Base-by-base conservation (phyloP, 2,797 vertebrate genomes). In the Huso huso region DNA sequence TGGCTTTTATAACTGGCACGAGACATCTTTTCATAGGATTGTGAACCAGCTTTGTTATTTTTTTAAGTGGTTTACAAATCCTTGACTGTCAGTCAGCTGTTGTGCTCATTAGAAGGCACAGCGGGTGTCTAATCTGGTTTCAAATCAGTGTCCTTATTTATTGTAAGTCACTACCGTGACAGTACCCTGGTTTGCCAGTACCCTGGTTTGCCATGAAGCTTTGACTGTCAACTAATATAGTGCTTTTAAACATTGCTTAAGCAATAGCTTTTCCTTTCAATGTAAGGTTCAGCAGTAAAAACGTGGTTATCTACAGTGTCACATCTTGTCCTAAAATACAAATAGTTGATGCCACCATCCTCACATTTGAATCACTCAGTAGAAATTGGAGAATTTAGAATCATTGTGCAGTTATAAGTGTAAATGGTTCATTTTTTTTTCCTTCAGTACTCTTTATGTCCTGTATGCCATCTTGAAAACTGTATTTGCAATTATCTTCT, bases 51-150 rank as follows among this genome's bases (percentile, higher is more conserved):
- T 18, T 18, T 18, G 15, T 18, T 18, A 18, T 18, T 18, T 37
- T 37, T 37, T 37, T 37, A 18, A 18, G 23, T 4, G 23, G 23
- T 37, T 37, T 37, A 37, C 23, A 37, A 37, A 37, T 37, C 23
- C 23, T 37, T 37, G 50, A 6, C 49, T 13, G 66, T 8, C 8
- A n/a, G 12, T 8, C 50, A 53, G 50, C 66, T 68, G 66, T 61
- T 62, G 51, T 10, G 1, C 61, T 57, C 15, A 49, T 6, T 66
- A 10, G 50, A 18, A 55, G 49, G 53, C 61, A 23, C 62, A 59
- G 62, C 55, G 60, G 15, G 53, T 49, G 53, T 15, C 15, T 69
- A 61, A 61, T 65, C 63, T 65, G 49, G 51, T 61, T 50, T 51
- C 48, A 68, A 53, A 51, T 12, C 37, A 10, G n/a, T 64, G 55